phyloP scores from a whole-genome alignment of 2,888 invertebrate genomes.

The Himalopsyche kuldschensis region DNA sequence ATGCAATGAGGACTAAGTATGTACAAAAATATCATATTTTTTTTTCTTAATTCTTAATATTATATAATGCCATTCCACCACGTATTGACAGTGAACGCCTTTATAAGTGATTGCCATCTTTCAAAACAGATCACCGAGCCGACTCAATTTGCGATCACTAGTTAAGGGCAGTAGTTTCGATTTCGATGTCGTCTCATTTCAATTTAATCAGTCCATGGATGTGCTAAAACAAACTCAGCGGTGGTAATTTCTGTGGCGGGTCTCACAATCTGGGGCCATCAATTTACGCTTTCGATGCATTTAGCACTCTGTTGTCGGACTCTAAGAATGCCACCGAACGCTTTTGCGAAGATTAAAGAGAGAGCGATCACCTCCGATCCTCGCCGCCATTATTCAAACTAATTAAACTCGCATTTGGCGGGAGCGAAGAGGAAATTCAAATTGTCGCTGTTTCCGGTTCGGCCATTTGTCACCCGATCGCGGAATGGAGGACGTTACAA shows the following conservation, averaged over 20 bases:
- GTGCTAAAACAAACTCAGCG: too few relatives aligned
- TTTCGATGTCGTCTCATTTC: too few relatives aligned
- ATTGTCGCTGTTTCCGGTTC: not conserved
- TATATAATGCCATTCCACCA: too few relatives aligned
- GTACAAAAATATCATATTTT: too few relatives aligned
- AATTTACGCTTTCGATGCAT: not conserved
- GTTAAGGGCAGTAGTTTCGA: too few relatives aligned
- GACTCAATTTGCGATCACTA: too few relatives aligned
- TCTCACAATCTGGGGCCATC: not conserved
- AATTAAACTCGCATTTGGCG: not conserved
- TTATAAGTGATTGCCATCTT: too few relatives aligned
- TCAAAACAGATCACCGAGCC: too few relatives aligned
- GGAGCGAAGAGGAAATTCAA: not conserved
- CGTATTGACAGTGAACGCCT: too few relatives aligned
- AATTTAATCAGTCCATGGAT: too few relatives aligned
- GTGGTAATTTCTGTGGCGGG: not conserved
- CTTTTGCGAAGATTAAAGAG: not conserved
- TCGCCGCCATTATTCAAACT: not conserved
- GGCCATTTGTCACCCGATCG: not conserved
- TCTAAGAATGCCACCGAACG: not conserved
- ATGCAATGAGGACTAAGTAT: too few relatives aligned
- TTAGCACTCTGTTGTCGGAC: not conserved
- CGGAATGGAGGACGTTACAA: not conserved
- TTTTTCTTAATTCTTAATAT: too few relatives aligned
- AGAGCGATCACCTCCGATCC: not conserved